Percentiles rank a stretch among this genome's conserved stretches.
Conservation (phyloP, 2,113 vertebrate genomes). For the Lipophrys pholis region DNA sequence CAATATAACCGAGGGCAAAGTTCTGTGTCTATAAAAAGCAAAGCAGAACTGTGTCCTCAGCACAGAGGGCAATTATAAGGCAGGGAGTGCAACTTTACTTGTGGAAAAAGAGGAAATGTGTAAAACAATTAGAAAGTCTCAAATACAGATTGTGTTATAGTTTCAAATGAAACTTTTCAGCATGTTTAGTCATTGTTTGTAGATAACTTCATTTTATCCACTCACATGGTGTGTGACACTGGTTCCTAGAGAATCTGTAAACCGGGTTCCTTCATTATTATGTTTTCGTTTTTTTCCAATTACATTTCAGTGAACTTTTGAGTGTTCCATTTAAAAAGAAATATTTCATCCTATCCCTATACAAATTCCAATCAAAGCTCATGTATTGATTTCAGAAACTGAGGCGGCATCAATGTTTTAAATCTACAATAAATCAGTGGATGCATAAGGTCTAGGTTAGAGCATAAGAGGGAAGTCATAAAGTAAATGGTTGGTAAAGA, state of each 20-base stretch:
- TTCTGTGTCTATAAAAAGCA: constrained; percentile 54
- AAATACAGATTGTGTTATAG: not conserved
- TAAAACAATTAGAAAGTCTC: not conserved
- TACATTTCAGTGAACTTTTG: too few relatives aligned
- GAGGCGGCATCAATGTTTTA: not conserved
- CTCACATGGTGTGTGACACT: too few relatives aligned
- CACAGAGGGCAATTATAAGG: constrained; percentile 45
- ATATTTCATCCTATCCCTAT: too few relatives aligned
- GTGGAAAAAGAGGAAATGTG: constrained; percentile 3
- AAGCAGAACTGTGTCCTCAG: constrained; percentile 26
- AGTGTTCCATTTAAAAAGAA: too few relatives aligned
- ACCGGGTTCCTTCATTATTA: too few relatives aligned
- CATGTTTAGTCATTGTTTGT: too few relatives aligned
- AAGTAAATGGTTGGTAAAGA: not conserved
- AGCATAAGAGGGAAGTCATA: not conserved
- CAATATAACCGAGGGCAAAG: constrained; percentile 53
- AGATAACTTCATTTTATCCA: too few relatives aligned
- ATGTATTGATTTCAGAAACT: too few relatives aligned
- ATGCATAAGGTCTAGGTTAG: not conserved
- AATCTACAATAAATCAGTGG: not conserved
- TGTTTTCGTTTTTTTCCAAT: too few relatives aligned
- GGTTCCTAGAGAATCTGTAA: too few relatives aligned
- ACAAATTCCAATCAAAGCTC: too few relatives aligned
- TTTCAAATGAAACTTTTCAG: too few relatives aligned
- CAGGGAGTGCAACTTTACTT: constrained; percentile 12